Evolutionary conservation across 2,888 invertebrate species (phyloP), one percentile per base, ranked within the genome.

Genomic region (Geophilus truncorum): DNA sequence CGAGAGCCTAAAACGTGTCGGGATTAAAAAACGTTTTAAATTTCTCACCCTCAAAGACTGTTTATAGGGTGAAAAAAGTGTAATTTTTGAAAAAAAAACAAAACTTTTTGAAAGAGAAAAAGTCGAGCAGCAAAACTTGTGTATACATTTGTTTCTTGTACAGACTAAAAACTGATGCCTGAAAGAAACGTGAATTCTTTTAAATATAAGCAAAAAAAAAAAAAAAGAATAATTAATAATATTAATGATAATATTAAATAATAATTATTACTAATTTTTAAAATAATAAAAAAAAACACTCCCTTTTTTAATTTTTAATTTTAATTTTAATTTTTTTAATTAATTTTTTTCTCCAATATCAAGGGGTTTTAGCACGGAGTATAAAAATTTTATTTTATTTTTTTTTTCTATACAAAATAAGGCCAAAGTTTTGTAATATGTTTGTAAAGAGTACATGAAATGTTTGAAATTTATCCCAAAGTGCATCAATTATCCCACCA

Each of bases 61-160:
- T 70, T 23, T 70, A n/a, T n/a, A n/a, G n/a, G n/a, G n/a, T 70
- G 70, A 28, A 28, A 12, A 28, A 70, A 70, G 7, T 70, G 70
- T 70, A 70, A 70, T 70, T 70, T 70, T 23, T 28, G n/a, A 70
- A 23, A 62, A 62, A 25, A 28, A 70, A 70, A 70, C 25, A 25
- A 25, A 23, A 70, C 23, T n/a, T n/a, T n/a, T n/a, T n/a, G n/a
- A n/a, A n/a, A n/a, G n/a, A n/a, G n/a, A n/a, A n/a, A 70, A 28
- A 15, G 10, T n/a, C 28, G 10, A 70, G 23, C 23, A 23, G 28
- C 70, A 70, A 40, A 62, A 62, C 57, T 70, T 70, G 70, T 70
- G 70, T 70, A 70, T 70, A 70, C 70, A 70, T 70, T 70, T 70
- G 70, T 70, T 70, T 70, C 70, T 70, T 70, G 70, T 70, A 70